These are phyloP conservation scores for Zaprionus vittiger DNA, from an alignment of 1,140 invertebrate genomes.

Conservation along the genomic window DNA sequence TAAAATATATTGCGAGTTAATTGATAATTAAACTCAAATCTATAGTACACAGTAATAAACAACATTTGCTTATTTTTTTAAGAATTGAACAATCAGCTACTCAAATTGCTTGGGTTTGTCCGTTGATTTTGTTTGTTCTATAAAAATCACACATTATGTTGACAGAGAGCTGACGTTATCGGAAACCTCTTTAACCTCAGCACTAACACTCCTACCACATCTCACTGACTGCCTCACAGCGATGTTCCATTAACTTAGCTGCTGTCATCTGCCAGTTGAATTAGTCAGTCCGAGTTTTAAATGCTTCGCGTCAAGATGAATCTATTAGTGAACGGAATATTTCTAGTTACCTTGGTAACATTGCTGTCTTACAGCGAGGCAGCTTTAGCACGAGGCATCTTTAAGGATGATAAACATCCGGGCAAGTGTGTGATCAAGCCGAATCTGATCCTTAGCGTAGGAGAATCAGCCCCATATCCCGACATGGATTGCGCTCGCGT, in stretches of 20 bases:
- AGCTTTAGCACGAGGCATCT: conserved; percentile 10
- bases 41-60: not conserved
- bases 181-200: conserved; percentile 17
- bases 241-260: not conserved
- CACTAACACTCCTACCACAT: too few species aligned
- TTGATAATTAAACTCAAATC: not conserved
- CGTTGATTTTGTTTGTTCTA: not conserved
- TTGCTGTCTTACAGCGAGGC: conserved; percentile 10
- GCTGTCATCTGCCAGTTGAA: conserved; percentile 8
- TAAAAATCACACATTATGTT: conserved; percentile 3
- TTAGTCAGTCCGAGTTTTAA: conserved; percentile 26
- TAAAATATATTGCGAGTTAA: not conserved
- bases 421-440: conserved; percentile 32
- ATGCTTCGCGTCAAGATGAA: conserved; percentile 3
- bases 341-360: not conserved
- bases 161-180: conserved; percentile 22
- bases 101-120: not conserved
- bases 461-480: conserved; percentile 5
- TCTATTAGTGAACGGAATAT: conserved; percentile 8
- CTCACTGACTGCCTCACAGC: too few species aligned
- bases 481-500: conserved; percentile 11
- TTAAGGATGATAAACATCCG: conserved; percentile 14
- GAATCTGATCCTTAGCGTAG: conserved; percentile 17
- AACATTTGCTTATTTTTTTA: not conserved
- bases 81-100: not conserved